phyloP scores from a whole-genome alignment of 2,888 invertebrate species.

The Bimastos eiseni region DNA sequence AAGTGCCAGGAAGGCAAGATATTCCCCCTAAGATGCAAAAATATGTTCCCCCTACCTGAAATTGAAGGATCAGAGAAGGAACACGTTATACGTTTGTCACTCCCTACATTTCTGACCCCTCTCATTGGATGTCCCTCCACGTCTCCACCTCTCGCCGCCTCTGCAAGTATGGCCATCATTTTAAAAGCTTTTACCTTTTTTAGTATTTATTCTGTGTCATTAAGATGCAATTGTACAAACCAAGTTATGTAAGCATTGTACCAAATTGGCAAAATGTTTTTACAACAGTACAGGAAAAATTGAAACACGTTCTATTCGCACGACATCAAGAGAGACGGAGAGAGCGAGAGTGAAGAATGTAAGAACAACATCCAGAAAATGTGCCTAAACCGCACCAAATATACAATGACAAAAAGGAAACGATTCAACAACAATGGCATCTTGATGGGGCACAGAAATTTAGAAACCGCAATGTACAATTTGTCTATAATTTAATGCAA shows the following conservation, averaged over 20 bases:
- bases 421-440: background rate
- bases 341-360: background rate
- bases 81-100: too few species aligned
- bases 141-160: too few species aligned
- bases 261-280: background rate
- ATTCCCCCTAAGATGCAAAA: too few species aligned
- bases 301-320: constrained; percentile 13
- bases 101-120: too few species aligned
- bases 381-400: background rate
- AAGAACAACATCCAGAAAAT: background rate
- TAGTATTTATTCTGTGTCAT: background rate
- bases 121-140: too few species aligned
- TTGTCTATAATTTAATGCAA: background rate
- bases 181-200: background rate
- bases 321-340: background rate
- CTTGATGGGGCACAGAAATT: background rate
- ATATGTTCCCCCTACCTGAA: too few species aligned
- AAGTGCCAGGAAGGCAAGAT: too few species aligned
- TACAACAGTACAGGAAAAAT: constrained; percentile 1
- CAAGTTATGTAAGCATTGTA: background rate
- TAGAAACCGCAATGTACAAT: background rate
- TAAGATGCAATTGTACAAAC: background rate
- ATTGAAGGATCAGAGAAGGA: too few species aligned
- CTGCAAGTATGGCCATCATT: too few species aligned
- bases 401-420: background rate